Base-by-base conservation (phyloP, 2,888 invertebrate species). In the Erynnis tages region DNA sequence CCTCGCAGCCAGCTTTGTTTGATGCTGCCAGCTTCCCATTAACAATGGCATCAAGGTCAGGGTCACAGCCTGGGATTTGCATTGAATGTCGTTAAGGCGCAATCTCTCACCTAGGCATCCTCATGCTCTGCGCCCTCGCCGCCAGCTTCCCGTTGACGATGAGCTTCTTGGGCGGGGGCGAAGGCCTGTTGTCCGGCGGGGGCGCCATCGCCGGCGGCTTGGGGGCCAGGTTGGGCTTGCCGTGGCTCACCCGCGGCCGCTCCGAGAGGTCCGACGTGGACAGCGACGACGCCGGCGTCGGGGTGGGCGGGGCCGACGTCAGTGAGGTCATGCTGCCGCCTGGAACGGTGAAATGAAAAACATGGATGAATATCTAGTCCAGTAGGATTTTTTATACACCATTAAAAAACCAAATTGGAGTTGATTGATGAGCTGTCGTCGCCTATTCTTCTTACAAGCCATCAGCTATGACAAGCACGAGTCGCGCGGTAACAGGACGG, bases 161-260 rank as follows among this genome's bases (percentile, higher is more conserved):
- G 8, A 92, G 76, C 55, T 93, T 93, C 76, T 94, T 93, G 17
- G 92, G 92, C 27, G 94, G 93, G 2, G 93, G 92, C 25, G 92
- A 91, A 2, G 93, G 93, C 71, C 92, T 91, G 4, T 10, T 47
- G 91, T 93, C 53, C 0, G 65, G 61, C 0, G 65, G 61, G 0
- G 71, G 59, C 17, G 65, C 60, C 53, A 84, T 13, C 63, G 62
- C 86, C 5, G 96, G 95, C 14, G 96, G 96, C 79, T 95, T 96
- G 1, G 96, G 96, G 17, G 96, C 96, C 61, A 96, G 81, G 77
- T 94, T 92, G 14, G 96, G 96, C 81, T 96, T 97, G 45, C 95
- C 95, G 85, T 93, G 92, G 69, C 91, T 91, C 21, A 90, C 80
- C 32, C 91, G 82, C 19, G 91, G 91, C 58, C 90, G 82, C 61